Base-by-base conservation (phyloP, 2,888 invertebrate species). In the Beris chalybata region DNA sequence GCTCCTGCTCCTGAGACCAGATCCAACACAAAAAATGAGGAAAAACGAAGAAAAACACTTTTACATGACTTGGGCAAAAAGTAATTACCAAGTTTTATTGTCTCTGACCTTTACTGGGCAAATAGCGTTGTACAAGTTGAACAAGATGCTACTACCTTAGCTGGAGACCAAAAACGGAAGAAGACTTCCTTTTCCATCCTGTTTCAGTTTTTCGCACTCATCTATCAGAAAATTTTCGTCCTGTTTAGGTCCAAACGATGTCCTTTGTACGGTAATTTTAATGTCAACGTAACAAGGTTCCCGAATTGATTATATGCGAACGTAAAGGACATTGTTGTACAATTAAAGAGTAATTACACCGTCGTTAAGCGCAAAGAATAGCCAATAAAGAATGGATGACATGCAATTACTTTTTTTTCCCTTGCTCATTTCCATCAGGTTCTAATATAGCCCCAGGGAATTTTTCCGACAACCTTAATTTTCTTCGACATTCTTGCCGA, bases 21-120 rank as follows among this genome's bases (percentile, higher is more conserved):
- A n/a, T n/a, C 22, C 22, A 1, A 22, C 22, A 22, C 22, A 13
- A 43, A 38, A 43, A 55, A 12, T 31, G 4, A 6, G 38, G 38
- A 22, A 22, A 22, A 56, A 43, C 43, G 15, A 56, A 56, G 56
- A 56, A 56, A 38, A 56, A 56, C 32, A 55, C 56, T 56, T 56
- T 56, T 56, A 43, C 43, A 56, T 56, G 56, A 15, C 43, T 56
- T 43, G n/a, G 13, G 56, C 43, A 43, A 38, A 56, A 56, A 56
- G 56, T 56, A 56, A 56, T 56, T 56, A 56, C 38, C 56, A 56
- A 56, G 43, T 56, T 56, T 56, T 43, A 56, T 56, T 56, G 56
- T 56, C 43, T 56, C 15, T 43, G 56, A 56, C 43, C 56, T 56
- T 56, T 56, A 56, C 56, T 56, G 13, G 44, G 56, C 44, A 56